Evolutionary conservation across 1,140 invertebrate genomes (phyloP), one percentile per base, ranked within the genome.

Genomic region (Dendrolimus punctatus): DNA sequence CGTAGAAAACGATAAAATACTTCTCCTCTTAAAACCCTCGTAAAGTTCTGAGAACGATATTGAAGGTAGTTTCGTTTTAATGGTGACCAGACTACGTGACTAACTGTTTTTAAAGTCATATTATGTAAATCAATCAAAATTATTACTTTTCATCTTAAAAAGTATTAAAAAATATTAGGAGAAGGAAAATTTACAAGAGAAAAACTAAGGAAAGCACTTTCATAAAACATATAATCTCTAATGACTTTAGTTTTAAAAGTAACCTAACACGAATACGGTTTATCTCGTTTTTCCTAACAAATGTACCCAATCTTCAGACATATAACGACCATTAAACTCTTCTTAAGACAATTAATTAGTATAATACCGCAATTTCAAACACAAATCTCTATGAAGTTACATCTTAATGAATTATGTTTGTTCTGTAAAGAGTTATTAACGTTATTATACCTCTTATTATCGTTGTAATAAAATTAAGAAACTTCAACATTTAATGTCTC

Each of bases 291-390:
- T 64, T 56, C 57, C 45, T 60, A 49, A 56, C 57, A 64, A 51
- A 70, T 64, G 53, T 62, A 46, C 38, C 53, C 67, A 63, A 65
- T 71, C 66, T 60, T 47, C 49, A 66, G 68, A 76, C 57, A 66
- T 71, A 77, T 68, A 62, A 67, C 62, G 62, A 42, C 75, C 64
- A 73, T 83, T 78, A 85, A 68, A 58, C 66, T 60, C 57, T 74
- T 71, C 78, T 82, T 72, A 76, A 55, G 60, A 71, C 76, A 80
- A 83, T 85, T 83, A 85, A 85, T 83, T 82, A 73, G 71, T 79
- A 78, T 83, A 85, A 85, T 80, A 73, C 76, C 63, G 78, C 72
- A 79, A 79, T 82, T 85, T 62, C 61, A 73, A 75, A 80, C 75
- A 64, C 78, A 79, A 81, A 79, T 81, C 77, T 80, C 68, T 63